Percentiles rank a stretch among this genome's conserved stretches.
Conservation (phyloP, 2,888 invertebrate species). For the Chironomus riparius region DNA sequence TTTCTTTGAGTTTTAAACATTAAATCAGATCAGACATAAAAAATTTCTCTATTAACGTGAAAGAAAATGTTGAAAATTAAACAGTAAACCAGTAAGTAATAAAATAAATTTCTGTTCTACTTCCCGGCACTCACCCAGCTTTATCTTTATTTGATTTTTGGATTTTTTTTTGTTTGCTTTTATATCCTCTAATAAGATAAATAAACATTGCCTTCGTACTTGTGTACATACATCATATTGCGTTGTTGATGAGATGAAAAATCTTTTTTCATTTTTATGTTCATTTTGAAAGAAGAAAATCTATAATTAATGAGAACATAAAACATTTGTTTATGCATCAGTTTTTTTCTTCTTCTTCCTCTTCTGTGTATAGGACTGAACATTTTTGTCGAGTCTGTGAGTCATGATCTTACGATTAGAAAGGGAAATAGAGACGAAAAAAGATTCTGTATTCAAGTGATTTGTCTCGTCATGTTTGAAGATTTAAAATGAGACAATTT, state of each 20-base stretch:
- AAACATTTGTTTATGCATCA: constrained; percentile 10
- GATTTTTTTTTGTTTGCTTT: neutral
- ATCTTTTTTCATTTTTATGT: neutral
- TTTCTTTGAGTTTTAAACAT: neutral
- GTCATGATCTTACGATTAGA: no score
- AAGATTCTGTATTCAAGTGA: no score
- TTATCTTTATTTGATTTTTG: neutral
- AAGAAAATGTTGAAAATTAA: neutral
- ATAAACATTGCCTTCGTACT: neutral
- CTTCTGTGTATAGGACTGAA: neutral
- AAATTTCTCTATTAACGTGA: neutral
- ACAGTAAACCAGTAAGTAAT: no score
- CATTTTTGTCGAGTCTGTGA: neutral
- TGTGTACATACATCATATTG: neutral
- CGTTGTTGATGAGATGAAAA: neutral
- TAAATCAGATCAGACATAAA: neutral
- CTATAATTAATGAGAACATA: constrained; percentile 8
- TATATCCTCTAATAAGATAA: neutral
- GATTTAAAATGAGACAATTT: no score
- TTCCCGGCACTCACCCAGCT: neutral
- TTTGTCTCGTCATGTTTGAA: no score
- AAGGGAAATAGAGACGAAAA: no score
- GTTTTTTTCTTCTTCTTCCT: neutral
- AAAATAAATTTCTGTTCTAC: neutral
- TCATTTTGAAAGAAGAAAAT: neutral